Evolutionary conservation across 1,140 invertebrate species (phyloP).

Genomic region (Pomphorhynchus laevis): DNA sequence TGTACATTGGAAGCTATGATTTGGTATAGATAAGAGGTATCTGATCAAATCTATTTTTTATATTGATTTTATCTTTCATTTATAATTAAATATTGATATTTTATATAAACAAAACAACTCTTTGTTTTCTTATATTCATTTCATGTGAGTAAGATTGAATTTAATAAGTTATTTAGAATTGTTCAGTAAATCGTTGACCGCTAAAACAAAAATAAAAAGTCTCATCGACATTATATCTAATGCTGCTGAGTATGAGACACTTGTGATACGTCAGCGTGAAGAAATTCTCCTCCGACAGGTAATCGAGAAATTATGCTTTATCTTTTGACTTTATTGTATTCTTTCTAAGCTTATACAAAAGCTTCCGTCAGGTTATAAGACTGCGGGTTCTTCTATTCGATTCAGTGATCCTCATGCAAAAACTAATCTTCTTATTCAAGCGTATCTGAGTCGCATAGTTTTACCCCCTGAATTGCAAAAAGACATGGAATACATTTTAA

Average conservation of each 20-base stretch:
- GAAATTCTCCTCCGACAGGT: conserved; percentile 37
- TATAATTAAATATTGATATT: too few species aligned
- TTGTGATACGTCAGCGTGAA: conserved; percentile 71
- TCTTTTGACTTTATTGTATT: not conserved
- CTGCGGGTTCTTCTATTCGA: not conserved
- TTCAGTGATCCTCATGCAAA: conserved; percentile 90
- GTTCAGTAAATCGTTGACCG: conserved; percentile 74
- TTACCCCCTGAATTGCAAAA: conserved; percentile 71
- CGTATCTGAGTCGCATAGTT: conserved; percentile 64
- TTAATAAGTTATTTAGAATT: conserved; percentile 31
- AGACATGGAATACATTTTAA: conserved; percentile 58
- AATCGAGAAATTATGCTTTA: not conserved
- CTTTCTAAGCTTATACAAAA: conserved; percentile 3
- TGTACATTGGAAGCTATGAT: not conserved
- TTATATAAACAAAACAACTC: too few species aligned
- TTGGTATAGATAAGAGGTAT: too few species aligned
- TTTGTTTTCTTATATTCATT: not conserved
- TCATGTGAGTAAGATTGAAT: not conserved
- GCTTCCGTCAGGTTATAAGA: conserved; percentile 9
- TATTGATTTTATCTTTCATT: too few species aligned
- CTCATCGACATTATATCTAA: conserved; percentile 84
- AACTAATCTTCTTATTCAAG: conserved; percentile 67
- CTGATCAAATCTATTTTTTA: too few species aligned
- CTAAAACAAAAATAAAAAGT: conserved; percentile 78
- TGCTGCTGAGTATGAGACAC: conserved; percentile 68